Conservation (phyloP, 2,113 vertebrate species). For the Todiramphus saurophagus region DNA sequence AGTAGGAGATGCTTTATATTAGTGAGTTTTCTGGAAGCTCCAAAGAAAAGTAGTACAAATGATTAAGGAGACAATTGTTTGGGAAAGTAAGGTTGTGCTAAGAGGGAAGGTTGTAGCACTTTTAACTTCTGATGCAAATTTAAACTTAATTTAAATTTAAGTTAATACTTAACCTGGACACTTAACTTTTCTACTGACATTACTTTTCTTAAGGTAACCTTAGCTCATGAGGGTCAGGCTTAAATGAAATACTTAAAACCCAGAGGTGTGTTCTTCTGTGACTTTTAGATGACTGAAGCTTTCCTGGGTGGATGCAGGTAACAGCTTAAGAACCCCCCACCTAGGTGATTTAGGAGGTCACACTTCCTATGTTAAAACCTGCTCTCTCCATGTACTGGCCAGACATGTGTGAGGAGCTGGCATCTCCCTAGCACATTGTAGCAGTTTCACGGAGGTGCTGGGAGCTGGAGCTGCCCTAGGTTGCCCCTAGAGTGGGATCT, state of each 20-base stretch:
- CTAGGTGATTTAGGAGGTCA: neutral
- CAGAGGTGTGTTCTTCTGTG: neutral
- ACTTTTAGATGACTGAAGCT: neutral
- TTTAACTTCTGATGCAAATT: neutral
- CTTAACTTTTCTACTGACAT: neutral
- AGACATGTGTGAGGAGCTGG: fast-evolving
- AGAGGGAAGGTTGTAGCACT: neutral
- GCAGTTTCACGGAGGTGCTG: neutral
- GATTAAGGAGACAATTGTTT: neutral
- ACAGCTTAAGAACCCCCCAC: neutral
- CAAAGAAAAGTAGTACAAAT: neutral
- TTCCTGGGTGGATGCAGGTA: neutral
- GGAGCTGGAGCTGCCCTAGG: neutral
- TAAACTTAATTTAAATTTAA: too few species aligned
- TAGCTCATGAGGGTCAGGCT: neutral
- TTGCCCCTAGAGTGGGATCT: neutral
- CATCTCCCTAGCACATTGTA: neutral
- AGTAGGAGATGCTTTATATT: neutral
- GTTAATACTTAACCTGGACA: neutral
- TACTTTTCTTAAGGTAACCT: neutral
- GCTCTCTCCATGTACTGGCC: neutral
- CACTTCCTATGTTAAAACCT: neutral
- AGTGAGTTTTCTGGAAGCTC: neutral
- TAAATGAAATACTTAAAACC: neutral
- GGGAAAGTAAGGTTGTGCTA: neutral